A percentile compares a stretch with the other conserved stretches of the same genome.
These are phyloP conservation scores for Platorchestia sp. DNA, from an alignment of 1,140 invertebrate genomes.

Conservation along the genomic window DNA sequence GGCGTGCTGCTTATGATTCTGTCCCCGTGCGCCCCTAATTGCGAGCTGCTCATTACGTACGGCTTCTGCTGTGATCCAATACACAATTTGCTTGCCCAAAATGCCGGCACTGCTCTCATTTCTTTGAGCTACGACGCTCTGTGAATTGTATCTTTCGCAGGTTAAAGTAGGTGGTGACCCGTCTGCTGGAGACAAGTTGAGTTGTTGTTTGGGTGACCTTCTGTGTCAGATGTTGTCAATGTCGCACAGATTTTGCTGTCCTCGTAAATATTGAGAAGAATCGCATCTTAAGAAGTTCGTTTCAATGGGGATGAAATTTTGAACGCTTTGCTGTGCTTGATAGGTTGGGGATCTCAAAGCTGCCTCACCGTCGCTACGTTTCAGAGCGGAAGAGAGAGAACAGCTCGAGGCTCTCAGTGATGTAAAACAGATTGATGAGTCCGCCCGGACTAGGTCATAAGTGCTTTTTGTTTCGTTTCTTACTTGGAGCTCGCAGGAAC, in stretches of 20 bases:
- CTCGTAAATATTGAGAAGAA: neutral
- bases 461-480: neutral
- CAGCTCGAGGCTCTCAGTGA: neutral
- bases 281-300: neutral
- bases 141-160: neutral
- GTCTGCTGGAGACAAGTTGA: neutral
- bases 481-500: neutral
- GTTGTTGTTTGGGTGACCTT: neutral
- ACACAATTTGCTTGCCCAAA: conserved; percentile 5
- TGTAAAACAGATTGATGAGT: neutral
- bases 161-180: neutral
- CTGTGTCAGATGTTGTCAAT: neutral
- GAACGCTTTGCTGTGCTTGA: neutral
- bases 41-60: conserved; percentile 15
- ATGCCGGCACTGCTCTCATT: neutral
- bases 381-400: neutral
- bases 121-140: neutral
- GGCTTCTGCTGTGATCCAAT: neutral
- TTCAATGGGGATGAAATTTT: neutral
- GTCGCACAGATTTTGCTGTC: neutral
- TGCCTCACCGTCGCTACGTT: neutral
- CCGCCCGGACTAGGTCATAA: neutral
- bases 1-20: conserved; percentile 32
- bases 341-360: neutral
- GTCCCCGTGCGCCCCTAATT: conserved; percentile 17